Evolutionary conservation across 2,113 vertebrate genomes (phyloP).

Genomic region (Rhinopomastus cyanomelas): DNA sequence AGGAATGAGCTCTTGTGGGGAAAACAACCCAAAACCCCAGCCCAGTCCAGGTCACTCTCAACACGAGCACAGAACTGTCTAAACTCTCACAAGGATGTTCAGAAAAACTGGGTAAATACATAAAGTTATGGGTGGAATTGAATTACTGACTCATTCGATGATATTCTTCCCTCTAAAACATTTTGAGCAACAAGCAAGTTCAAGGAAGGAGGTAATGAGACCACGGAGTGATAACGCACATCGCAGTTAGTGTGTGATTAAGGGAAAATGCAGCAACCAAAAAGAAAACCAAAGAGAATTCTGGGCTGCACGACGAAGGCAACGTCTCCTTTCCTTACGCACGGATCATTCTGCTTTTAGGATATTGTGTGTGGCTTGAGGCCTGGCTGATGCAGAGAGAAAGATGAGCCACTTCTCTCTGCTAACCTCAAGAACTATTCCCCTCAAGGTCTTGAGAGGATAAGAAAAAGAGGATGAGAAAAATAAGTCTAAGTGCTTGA

Average conservation of each 20-base stretch:
- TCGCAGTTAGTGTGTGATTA: constrained; percentile 25
- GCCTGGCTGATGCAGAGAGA: background rate
- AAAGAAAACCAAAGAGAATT: constrained; percentile 18
- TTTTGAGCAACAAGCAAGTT: background rate
- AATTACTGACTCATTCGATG: background rate
- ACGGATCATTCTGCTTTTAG: background rate
- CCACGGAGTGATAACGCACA: constrained; percentile 29
- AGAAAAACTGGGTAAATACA: background rate
- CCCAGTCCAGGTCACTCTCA: background rate
- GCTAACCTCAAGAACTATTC: constrained; percentile 8
- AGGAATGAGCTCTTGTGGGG: background rate
- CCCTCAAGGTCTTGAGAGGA: background rate
- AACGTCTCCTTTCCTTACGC: constrained; percentile 1
- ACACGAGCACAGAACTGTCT: background rate
- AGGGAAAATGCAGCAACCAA: background rate
- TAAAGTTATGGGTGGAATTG: background rate
- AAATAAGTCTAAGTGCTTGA: background rate
- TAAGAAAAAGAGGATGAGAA: constrained; percentile 1
- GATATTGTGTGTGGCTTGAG: background rate
- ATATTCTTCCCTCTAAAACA: background rate
- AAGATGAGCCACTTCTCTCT: background rate
- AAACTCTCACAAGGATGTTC: background rate
- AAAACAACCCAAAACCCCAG: background rate
- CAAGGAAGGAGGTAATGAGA: constrained; percentile 33
- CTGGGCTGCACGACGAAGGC: background rate